Base-by-base conservation (phyloP, 2,113 vertebrate species). In the Amblyornis subalaris region DNA sequence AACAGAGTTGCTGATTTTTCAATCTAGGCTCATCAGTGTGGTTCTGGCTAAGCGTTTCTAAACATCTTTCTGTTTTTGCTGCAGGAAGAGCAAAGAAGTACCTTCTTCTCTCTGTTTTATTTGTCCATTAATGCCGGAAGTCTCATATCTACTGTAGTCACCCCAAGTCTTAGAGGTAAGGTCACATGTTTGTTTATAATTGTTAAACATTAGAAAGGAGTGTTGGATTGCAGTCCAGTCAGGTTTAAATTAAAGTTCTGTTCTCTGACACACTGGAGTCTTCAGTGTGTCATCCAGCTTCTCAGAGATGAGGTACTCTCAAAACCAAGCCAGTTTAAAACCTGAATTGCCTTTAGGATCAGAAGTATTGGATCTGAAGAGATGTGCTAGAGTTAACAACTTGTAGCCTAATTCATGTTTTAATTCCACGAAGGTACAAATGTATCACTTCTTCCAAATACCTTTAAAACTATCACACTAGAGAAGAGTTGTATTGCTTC, bases 21-120 rank as follows among this genome's bases (percentile, higher is more conserved):
- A 14, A 3, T 60, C 29, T 31, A 65, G 33, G 14, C 15, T 61
- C 25, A 65, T 38, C 7, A 14, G 1, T 3, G 7, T 44, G 33
- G 7, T 62, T 86, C n/a, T 50, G 8, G 35, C 33, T 36, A 53
- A 87, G 23, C 23, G 17, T 55, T 88, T 88, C 85, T 74, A 77
- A 95, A 80, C 4, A 66, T 23, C 14, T 85, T 64, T 36, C 70
- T 94, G 35, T 96, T 94, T 96, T 70, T 93, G 42, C 80, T 96
- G 21, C 94, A 99, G 99, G 98, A 98, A 53, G 98, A 94, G 21
- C 98, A 99, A 97, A 98, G 99, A 91, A 98, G 97, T 77, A 97
- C 97, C 5, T 99, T 99, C 97, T 99, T 99, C 96, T 99, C 99
- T 55, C 98, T 99, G 33, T 99, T 99, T 97, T 99, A 99, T 91